A percentile compares a stretch with the other conserved stretches of the same genome.
phyloP scores from a whole-genome alignment of 37 sponge, comb jelly and placozoan genomes.

The Oscarella lobularis region DNA sequence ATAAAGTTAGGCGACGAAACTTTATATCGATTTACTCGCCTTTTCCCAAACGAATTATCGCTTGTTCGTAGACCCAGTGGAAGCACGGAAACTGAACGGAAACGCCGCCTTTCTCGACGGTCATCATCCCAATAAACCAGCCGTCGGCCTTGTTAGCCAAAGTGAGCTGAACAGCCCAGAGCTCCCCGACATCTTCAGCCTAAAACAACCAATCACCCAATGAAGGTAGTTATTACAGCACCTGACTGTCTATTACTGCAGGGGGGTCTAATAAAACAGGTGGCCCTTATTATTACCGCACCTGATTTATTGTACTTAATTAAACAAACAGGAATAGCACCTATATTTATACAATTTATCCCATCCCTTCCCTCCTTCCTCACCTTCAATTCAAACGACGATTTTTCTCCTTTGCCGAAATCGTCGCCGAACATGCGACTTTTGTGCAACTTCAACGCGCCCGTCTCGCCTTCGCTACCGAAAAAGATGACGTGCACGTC shows the following conservation, averaged over 20 bases:
- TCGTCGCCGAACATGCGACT: neutral
- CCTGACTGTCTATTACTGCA: too few relatives aligned
- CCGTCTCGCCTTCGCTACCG: neutral
- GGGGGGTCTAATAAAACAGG: too few relatives aligned
- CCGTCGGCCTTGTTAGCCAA: neutral
- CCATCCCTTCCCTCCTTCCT: too few relatives aligned
- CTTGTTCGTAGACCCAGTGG: neutral
- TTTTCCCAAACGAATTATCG: neutral
- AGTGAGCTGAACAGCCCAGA: neutral
- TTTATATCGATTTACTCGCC: too few relatives aligned
- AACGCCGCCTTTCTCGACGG: neutral
- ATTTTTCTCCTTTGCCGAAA: neutral
- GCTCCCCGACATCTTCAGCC: neutral
- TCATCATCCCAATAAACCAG: neutral
- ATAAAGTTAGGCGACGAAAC: too few relatives aligned
- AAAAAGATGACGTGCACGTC: neutral
- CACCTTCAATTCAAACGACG: neutral
- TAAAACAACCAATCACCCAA: neutral
- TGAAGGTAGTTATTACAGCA: too few relatives aligned
- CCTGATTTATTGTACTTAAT: too few relatives aligned
- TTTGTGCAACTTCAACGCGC: neutral
- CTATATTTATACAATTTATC: too few relatives aligned
- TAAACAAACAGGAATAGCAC: too few relatives aligned
- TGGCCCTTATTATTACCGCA: too few relatives aligned
- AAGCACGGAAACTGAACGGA: neutral